Evolutionary conservation across 2,797 vertebrate species (phyloP), one percentile per base, ranked within the genome.

Genomic region (Clamator glandarius): DNA sequence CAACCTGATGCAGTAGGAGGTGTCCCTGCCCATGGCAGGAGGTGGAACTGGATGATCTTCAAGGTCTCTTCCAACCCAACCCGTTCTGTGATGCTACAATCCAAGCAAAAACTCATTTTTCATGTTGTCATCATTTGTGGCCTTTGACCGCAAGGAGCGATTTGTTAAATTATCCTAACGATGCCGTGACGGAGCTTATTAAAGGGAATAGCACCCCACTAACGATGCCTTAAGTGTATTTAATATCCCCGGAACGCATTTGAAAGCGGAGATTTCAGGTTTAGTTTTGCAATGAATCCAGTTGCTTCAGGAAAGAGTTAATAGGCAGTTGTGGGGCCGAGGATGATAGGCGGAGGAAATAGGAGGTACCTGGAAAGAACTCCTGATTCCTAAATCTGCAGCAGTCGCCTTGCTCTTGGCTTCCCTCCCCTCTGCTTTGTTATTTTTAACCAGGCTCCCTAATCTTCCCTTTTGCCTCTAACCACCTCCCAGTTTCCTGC

Each of bases 291-390:
- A 64, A 50, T 14, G 9, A 66, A 29, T 15, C 12, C 54, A 5
- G 54, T 41, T 52, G 4, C 48, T 59, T 79, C 67, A 7, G 14
- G 77, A 88, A 96, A 62, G 95, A 86, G 97, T 94, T 96, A 96
- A 96, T 61, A 28, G 19, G 41, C 68, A 39, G 50, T 18, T 66
- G 84, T 59, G 66, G 82, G 24, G 76, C 66, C 28, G 66, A n/a
- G 90, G 31, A 84, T 92, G 95, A 90, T 70, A 67, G 89, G 24
- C 93, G 63, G 93, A 97, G 97, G 97, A 97, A 96, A 93, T 90
- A 91, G 96, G 96, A 90, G 94, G 96, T 93, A 95, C 94, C 87
- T 97, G 95, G 95, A 87, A 85, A 90, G 89, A 85, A 26, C 78
- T 77, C 76, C 33, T 63, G 84, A 62, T 74, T 92, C 62, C 72